Evolutionary conservation across 2,888 invertebrate species (phyloP).

Genomic region (Diarsia brunnea): DNA sequence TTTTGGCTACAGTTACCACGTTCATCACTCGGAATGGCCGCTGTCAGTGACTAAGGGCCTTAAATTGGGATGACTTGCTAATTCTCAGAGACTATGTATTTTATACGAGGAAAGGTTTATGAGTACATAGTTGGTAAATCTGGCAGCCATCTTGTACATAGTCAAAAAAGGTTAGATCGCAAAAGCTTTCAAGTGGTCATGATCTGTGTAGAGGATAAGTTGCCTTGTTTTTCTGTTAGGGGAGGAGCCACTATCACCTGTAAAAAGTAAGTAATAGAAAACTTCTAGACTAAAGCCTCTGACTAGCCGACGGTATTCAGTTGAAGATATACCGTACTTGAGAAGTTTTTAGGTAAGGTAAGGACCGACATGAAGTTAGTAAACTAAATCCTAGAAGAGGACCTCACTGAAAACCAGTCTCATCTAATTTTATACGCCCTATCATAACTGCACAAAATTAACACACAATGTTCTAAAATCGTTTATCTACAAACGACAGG

Average conservation of each 20-base stretch:
- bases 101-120: constrained; percentile 25
- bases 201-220: neutral
- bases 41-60: constrained; percentile 43
- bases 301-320: too few relatives aligned
- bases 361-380: too few relatives aligned
- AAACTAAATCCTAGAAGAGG: neutral
- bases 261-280: too few relatives aligned
- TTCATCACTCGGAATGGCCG: constrained; percentile 36
- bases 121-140: neutral
- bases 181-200: neutral
- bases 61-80: constrained; percentile 38
- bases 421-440: constrained; percentile 12
- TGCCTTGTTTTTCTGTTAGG: too few relatives aligned
- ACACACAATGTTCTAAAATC: constrained; percentile 36
- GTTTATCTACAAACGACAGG: constrained; percentile 51
- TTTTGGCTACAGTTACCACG: constrained; percentile 35
- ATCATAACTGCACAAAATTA: constrained; percentile 13
- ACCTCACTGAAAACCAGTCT: neutral
- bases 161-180: neutral
- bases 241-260: too few relatives aligned
- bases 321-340: too few relatives aligned
- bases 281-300: too few relatives aligned
- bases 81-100: constrained; percentile 25
- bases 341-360: too few relatives aligned
- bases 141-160: neutral